Conservation (phyloP, 2,888 invertebrate species). For the Zele albiditarsus region DNA sequence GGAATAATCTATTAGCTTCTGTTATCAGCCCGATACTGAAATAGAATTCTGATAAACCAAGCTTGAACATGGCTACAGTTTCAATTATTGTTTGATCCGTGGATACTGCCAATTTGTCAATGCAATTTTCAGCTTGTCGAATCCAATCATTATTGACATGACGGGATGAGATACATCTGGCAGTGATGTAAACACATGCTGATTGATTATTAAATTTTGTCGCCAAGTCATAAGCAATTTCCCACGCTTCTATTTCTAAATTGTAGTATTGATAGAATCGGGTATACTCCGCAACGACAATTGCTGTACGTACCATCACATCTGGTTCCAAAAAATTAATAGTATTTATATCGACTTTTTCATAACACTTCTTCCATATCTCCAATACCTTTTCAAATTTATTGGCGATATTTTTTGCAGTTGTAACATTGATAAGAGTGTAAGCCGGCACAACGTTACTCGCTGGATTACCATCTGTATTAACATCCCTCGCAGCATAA, state of each 20-base stretch:
- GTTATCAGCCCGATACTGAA: slow-evolving; percentile 59
- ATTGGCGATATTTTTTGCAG: slow-evolving; percentile 55
- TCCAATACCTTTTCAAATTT: slow-evolving; percentile 53
- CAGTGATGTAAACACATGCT: slow-evolving; percentile 60
- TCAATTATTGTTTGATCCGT: slow-evolving; percentile 45
- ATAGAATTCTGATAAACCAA: slow-evolving; percentile 65
- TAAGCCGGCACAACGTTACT: slow-evolving; percentile 64
- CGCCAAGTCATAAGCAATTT: slow-evolving; percentile 62
- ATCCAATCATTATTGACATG: slow-evolving; percentile 62
- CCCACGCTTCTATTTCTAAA: slow-evolving; percentile 63
- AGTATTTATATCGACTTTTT: slow-evolving; percentile 33
- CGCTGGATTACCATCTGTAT: slow-evolving; percentile 29
- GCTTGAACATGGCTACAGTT: slow-evolving; percentile 60
- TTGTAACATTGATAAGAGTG: slow-evolving; percentile 61
- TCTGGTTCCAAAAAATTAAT: background rate
- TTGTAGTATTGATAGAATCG: slow-evolving; percentile 61
- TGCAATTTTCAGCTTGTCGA: slow-evolving; percentile 50
- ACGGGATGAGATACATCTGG: slow-evolving; percentile 60
- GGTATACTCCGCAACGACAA: slow-evolving; percentile 65
- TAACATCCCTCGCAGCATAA: slow-evolving; percentile 44
- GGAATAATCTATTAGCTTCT: slow-evolving; percentile 58
- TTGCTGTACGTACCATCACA: slow-evolving; percentile 55
- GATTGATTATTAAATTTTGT: slow-evolving; percentile 52
- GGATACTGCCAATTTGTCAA: slow-evolving; percentile 47
- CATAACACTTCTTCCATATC: slow-evolving; percentile 58